Evolutionary conservation across 2,113 vertebrate genomes (phyloP).

Genomic region (Podiceps cristatus): DNA sequence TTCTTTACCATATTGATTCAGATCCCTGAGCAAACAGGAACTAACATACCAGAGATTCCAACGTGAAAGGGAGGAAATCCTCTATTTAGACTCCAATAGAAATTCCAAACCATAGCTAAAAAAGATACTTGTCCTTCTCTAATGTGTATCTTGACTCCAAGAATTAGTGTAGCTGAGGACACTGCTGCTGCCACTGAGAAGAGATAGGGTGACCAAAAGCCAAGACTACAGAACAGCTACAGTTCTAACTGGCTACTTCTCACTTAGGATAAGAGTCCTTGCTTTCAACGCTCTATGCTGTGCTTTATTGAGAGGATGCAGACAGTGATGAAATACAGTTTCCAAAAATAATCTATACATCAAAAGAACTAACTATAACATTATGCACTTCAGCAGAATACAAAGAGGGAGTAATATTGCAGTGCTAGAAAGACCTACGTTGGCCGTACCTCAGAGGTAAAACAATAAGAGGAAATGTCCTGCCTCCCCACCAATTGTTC

Average conservation of each 20-base stretch:
- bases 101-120: conserved; percentile 22
- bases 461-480: background rate
- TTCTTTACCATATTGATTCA: conserved; percentile 54
- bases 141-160: background rate
- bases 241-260: background rate
- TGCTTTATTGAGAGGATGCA: background rate
- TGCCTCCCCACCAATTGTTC: background rate
- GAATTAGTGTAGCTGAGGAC: background rate
- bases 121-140: background rate
- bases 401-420: background rate
- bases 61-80: conserved; percentile 69
- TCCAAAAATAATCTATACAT: background rate
- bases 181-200: background rate
- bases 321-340: background rate
- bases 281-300: background rate
- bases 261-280: background rate
- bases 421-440: background rate
- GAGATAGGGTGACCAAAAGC: background rate
- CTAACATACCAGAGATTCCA: conserved; percentile 69
- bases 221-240: background rate
- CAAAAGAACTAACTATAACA: background rate
- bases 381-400: background rate
- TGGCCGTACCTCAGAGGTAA: background rate
- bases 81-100: conserved; percentile 64
- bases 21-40: conserved; percentile 46